Base-by-base conservation (phyloP, 1,140 invertebrate species). In the Ericerus pela region DNA sequence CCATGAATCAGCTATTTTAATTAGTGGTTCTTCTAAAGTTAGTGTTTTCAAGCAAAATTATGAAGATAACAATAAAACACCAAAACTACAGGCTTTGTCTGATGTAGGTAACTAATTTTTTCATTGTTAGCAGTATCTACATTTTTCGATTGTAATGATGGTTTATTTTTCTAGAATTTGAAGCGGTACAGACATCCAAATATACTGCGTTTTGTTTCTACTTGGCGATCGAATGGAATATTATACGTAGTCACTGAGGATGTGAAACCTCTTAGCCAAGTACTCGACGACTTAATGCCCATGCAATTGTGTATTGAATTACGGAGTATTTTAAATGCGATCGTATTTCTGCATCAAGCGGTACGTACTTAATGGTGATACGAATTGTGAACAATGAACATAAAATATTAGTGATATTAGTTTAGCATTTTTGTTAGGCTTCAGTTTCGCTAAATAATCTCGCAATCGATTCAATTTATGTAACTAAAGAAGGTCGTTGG, bases 391-490 rank as follows among this genome's bases (percentile, higher is more conserved):
- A 56, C 58, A 24, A 30, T 54, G 41, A 16, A 43, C 22, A 43
- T 12, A 33, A 53, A 47, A 53, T n/a, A 54, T 54, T 30, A 8
- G n/a, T 5, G 22, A 11, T n/a, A 27, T 47, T 47, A 47, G 16
- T 47, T 51, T 28, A 18, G 28, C 22, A 37, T 60, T 30, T 57
- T 36, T 69, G 71, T 55, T 61, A 77, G 72, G 84, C 81, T 38
- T 63, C 69, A n/a, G 75, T 77, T 31, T 80, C 83, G 20, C 88
- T 91, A 65, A 85, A 89, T 54, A 90, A 90, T 71, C 69, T 92
- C 18, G 80, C 82, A 64, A 73, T 77, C 56, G 76, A 79, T 60
- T 79, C 85, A n/a, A 75, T 92, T 55, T 90, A 86, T 71, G 80
- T 90, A 2, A 80, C 80, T 8, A 72, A 76, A 14, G 84, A 88